Evolutionary conservation across 2,888 invertebrate species (phyloP).

Genomic region (Tetrapedia diversipes): DNA sequence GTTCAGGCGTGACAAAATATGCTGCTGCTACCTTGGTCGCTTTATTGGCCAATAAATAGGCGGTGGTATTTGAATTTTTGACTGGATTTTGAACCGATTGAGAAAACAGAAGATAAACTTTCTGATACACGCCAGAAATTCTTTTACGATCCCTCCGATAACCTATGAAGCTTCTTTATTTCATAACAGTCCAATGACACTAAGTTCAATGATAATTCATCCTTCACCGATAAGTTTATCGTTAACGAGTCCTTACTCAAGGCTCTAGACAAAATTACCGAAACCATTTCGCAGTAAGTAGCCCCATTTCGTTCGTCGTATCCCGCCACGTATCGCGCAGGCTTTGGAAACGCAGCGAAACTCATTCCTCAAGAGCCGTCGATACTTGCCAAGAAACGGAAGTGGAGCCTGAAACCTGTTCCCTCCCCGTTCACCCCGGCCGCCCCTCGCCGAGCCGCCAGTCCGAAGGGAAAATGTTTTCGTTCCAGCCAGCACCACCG

Average conservation of each 20-base stretch:
- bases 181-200: no score
- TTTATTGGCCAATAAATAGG: conserved; percentile 27
- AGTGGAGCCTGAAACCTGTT: conserved; percentile 5
- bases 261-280: conserved; percentile 8
- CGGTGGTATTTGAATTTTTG: conserved; percentile 13
- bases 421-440: background rate
- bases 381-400: conserved; percentile 30
- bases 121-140: background rate
- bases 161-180: no score
- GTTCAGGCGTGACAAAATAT: conserved; percentile 26
- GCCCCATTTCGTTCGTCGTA: background rate
- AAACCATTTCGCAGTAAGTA: background rate
- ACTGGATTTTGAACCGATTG: background rate
- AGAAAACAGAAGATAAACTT: background rate
- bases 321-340: background rate
- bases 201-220: no score
- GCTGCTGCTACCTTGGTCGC: background rate
- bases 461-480: conserved; percentile 53
- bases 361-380: conserved; percentile 22
- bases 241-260: no score
- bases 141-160: no score
- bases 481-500: conserved; percentile 53
- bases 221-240: no score
- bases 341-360: conserved; percentile 8
- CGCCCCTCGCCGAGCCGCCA: background rate